Evolutionary conservation across 2,797 vertebrate genomes (phyloP).

Genomic region (Coregonus sp.): DNA sequence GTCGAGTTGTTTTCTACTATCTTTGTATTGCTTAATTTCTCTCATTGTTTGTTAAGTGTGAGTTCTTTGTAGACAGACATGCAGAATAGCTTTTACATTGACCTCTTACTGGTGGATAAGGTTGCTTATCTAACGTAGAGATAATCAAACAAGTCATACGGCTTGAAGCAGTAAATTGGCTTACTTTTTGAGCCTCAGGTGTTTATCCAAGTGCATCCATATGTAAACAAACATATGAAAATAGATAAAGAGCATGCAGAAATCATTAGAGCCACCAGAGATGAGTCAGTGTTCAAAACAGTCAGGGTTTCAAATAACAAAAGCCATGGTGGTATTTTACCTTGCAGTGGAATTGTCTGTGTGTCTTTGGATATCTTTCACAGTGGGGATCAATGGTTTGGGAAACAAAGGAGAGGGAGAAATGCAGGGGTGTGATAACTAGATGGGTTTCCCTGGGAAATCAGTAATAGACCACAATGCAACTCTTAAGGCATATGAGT

Average conservation of each 20-base stretch:
- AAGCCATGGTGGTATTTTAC: not conserved
- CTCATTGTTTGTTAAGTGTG: not conserved
- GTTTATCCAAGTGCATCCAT: not conserved
- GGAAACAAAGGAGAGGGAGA: not conserved
- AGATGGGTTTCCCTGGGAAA: not conserved
- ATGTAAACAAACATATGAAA: not conserved
- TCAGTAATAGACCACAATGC: not conserved
- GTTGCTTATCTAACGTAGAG: not conserved
- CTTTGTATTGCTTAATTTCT: not conserved
- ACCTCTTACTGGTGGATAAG: not conserved
- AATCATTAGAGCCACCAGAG: not conserved
- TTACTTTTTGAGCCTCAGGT: not conserved
- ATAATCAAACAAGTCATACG: not conserved
- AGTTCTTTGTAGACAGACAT: not conserved
- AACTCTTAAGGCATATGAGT: not conserved
- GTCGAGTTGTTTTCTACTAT: not conserved
- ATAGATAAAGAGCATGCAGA: not conserved
- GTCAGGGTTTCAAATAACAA: not conserved
- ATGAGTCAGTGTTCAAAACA: not conserved
- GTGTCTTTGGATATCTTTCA: not conserved
- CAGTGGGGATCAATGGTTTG: not conserved
- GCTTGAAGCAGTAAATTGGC: not conserved
- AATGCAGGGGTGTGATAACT: not conserved
- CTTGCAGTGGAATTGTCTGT: not conserved
- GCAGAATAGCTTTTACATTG: not conserved